Conservation (phyloP, 2,888 invertebrate genomes). For the Alloscopus bannaensis region DNA sequence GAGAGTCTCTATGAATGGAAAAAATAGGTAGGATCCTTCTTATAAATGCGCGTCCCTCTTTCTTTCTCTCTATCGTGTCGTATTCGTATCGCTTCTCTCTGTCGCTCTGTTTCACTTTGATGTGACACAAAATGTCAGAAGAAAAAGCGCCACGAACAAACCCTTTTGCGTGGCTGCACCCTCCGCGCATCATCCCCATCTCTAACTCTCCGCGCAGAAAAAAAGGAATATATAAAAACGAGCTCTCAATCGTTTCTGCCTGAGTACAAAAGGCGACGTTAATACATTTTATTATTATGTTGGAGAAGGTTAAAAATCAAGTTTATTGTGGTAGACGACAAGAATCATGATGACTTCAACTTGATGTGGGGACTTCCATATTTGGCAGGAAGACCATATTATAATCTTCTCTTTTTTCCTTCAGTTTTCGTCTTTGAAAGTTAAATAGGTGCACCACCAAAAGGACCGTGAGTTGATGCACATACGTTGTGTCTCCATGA, state of each 20-base stretch:
- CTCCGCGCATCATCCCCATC: too few relatives aligned
- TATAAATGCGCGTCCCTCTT: too few relatives aligned
- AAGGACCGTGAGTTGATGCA: conserved; percentile 20
- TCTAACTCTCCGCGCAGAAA: too few relatives aligned
- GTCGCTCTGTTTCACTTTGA: too few relatives aligned
- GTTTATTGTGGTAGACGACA: conserved; percentile 52
- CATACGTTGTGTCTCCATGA: conserved; percentile 25
- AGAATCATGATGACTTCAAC: conserved; percentile 52
- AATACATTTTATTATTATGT: conserved; percentile 57
- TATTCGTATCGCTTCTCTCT: too few relatives aligned
- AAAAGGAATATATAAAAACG: too few relatives aligned
- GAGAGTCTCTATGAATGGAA: background rate
- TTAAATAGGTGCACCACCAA: conserved; percentile 20
- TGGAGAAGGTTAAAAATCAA: conserved; percentile 59
- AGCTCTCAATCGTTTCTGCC: conserved; percentile 26
- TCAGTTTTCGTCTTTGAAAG: too few relatives aligned
- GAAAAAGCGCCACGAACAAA: background rate
- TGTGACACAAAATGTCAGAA: too few relatives aligned
- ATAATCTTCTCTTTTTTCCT: conserved; percentile 35
- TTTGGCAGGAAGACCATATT: conserved; percentile 50
- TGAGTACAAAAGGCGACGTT: conserved; percentile 53
- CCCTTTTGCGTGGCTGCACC: conserved; percentile 37
- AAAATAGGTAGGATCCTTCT: too few relatives aligned
- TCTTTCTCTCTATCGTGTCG: too few relatives aligned
- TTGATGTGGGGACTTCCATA: conserved; percentile 56